Evolutionary conservation across 2,797 vertebrate species (phyloP).

Genomic region (Semaprochilodus insignis): DNA sequence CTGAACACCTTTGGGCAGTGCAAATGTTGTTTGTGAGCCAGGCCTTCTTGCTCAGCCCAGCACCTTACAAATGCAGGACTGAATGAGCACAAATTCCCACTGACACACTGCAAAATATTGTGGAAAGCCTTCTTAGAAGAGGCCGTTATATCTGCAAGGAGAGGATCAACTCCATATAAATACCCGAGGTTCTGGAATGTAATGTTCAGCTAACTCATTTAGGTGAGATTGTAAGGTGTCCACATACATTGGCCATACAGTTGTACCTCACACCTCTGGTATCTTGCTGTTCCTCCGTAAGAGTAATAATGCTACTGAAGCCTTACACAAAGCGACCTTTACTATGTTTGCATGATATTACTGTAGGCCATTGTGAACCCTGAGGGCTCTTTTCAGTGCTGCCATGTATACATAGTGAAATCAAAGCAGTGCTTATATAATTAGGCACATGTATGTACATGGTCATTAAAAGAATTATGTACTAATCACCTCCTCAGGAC

Average conservation of each 20-base stretch:
- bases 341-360: background rate
- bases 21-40: too few relatives aligned
- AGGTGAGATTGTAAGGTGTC: too few relatives aligned
- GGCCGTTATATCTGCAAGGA: too few relatives aligned
- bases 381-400: background rate
- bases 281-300: background rate
- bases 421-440: background rate
- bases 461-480: background rate
- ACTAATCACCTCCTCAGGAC: background rate
- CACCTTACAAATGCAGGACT: too few relatives aligned
- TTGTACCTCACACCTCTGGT: background rate
- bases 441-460: background rate
- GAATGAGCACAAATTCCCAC: too few relatives aligned
- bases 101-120: too few relatives aligned
- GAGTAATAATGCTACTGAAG: background rate
- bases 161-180: too few relatives aligned
- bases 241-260: background rate
- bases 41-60: too few relatives aligned
- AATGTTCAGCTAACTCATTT: too few relatives aligned
- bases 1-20: too few relatives aligned
- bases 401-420: background rate
- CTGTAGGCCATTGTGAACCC: background rate
- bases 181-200: too few relatives aligned
- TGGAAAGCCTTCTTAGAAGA: too few relatives aligned
- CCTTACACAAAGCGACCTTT: background rate